These are phyloP conservation scores for Armadillidium nasatum DNA, from an alignment of 1,140 invertebrate genomes.

Conservation along the genomic window DNA sequence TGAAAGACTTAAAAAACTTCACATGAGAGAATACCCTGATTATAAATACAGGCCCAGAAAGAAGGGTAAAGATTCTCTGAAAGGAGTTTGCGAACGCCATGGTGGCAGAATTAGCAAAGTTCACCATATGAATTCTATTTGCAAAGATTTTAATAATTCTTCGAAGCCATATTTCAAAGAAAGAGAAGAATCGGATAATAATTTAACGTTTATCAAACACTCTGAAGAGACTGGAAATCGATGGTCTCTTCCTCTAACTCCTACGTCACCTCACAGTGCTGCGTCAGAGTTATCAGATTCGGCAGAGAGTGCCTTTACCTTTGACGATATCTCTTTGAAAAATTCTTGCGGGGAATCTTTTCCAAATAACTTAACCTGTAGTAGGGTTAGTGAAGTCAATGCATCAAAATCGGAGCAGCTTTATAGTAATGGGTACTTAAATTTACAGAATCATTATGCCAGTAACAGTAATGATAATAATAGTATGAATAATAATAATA, in stretches of 20 bases:
- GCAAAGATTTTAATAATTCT: slow-evolving; percentile 14
- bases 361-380: background rate
- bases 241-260: slow-evolving; percentile 29
- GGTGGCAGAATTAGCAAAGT: slow-evolving; percentile 25
- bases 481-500: background rate
- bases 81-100: slow-evolving; percentile 24
- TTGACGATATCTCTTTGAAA: slow-evolving; percentile 11
- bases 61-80: slow-evolving; percentile 54
- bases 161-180: background rate
- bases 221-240: slow-evolving; percentile 17
- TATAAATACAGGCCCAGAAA: slow-evolving; percentile 95
- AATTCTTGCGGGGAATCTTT: background rate
- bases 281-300: slow-evolving; percentile 24
- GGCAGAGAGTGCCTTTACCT: slow-evolving; percentile 23
- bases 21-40: slow-evolving; percentile 92
- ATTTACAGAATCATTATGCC: background rate
- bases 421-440: background rate
- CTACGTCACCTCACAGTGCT: slow-evolving; percentile 25
- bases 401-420: background rate
- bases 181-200: slow-evolving; percentile 12
- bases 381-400: background rate
- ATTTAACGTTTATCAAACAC: slow-evolving; percentile 5
- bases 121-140: slow-evolving; percentile 25
- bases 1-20: slow-evolving; percentile 78
- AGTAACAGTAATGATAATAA: background rate